phyloP scores from a whole-genome alignment of 2,113 vertebrate genomes.

The Bambusicola thoracicus region DNA sequence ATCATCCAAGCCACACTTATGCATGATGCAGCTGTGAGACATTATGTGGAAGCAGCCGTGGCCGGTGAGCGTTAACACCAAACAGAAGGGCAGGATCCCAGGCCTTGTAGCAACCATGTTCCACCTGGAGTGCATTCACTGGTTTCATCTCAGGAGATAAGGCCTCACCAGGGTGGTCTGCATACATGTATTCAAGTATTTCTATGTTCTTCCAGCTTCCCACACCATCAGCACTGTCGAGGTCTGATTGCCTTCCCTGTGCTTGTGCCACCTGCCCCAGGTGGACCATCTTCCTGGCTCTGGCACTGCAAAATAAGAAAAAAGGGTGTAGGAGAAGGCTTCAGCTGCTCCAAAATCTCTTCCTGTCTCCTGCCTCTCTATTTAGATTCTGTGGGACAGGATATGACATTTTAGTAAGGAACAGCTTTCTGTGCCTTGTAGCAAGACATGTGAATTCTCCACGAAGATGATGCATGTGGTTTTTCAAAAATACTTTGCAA shows the following conservation, averaged over 20 bases:
- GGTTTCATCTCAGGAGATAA: background rate
- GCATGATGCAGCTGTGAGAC: accelerated
- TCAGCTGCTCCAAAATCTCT: background rate
- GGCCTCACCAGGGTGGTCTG: background rate
- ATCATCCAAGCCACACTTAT: background rate
- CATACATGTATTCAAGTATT: background rate
- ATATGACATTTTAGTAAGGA: background rate
- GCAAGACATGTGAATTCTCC: background rate
- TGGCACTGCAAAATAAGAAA: background rate
- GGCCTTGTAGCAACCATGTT: background rate
- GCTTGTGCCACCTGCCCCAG: background rate
- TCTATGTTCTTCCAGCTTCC: background rate
- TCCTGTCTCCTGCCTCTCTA: background rate
- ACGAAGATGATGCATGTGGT: background rate
- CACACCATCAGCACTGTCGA: background rate
- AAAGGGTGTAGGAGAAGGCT: background rate
- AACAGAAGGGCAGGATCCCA: background rate
- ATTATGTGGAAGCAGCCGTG: background rate
- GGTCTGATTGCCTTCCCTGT: background rate
- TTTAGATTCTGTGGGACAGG: background rate
- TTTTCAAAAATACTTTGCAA: background rate
- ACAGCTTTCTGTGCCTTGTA: background rate
- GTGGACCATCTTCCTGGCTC: background rate
- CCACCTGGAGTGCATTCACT: background rate
- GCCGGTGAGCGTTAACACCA: accelerated